These are phyloP conservation scores for Heterodera schachtii DNA, from an alignment of 1,140 invertebrate genomes.

Conservation along the genomic window DNA sequence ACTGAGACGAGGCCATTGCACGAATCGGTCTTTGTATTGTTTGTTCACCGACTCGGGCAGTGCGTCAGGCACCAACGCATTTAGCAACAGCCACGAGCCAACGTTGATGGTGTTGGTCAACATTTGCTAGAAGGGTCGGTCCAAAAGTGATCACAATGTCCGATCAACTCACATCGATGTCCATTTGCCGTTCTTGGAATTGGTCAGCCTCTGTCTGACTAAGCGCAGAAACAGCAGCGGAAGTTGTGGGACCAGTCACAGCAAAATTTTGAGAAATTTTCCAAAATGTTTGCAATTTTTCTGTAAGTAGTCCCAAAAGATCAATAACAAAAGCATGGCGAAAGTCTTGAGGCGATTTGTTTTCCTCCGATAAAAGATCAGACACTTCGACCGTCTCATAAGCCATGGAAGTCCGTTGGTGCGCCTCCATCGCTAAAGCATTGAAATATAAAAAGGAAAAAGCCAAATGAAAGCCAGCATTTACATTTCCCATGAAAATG, in stretches of 20 bases:
- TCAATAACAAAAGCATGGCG: slow-evolving; percentile 55
- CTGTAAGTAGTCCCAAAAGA: slow-evolving; percentile 50
- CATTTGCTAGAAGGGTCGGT: slow-evolving; percentile 53
- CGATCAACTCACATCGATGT: slow-evolving; percentile 56
- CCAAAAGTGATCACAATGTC: slow-evolving; percentile 4
- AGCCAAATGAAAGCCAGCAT: no score
- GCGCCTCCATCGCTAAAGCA: not conserved
- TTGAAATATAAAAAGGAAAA: not conserved
- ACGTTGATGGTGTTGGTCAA: slow-evolving; percentile 63
- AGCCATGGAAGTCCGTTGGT: not conserved
- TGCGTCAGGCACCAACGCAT: slow-evolving; percentile 54
- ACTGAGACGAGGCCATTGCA: slow-evolving; percentile 51
- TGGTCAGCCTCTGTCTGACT: slow-evolving; percentile 33
- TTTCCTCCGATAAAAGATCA: not conserved
- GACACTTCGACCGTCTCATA: not conserved
- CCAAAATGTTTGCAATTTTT: slow-evolving; percentile 63
- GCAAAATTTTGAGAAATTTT: slow-evolving; percentile 62
- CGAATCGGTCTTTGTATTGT: slow-evolving; percentile 57
- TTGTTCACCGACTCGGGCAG: slow-evolving; percentile 50
- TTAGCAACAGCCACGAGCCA: slow-evolving; percentile 61
- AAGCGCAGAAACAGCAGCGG: not conserved
- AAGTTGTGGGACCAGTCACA: slow-evolving; percentile 23
- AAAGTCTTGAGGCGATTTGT: slow-evolving; percentile 36
- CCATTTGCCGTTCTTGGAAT: slow-evolving; percentile 55
- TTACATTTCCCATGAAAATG: slow-evolving; percentile 38